Evolutionary conservation across 2,888 invertebrate genomes (phyloP).

Genomic region (Phengaris arion): DNA sequence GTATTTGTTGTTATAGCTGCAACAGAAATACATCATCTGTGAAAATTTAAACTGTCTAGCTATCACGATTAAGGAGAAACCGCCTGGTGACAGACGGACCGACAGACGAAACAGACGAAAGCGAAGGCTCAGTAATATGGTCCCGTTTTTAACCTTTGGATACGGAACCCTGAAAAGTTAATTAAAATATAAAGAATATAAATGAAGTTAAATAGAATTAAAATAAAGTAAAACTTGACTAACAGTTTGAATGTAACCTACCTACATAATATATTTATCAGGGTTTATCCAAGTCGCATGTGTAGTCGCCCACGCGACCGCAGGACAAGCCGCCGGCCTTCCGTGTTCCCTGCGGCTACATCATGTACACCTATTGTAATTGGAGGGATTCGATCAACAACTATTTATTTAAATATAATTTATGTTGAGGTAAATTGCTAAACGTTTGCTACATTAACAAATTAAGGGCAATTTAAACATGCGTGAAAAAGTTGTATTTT

Average conservation of each 20-base stretch:
- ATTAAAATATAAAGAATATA: neutral
- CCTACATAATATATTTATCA: conserved; percentile 35
- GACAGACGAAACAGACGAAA: no score
- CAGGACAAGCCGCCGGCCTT: conserved; percentile 55
- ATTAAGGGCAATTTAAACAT: neutral
- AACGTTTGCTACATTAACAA: no score
- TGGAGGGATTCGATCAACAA: conserved; percentile 20
- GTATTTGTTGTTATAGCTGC: no score
- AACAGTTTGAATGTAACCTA: neutral
- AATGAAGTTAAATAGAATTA: neutral
- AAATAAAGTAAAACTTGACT: conserved; percentile 49
- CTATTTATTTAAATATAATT: conserved; percentile 15
- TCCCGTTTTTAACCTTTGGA: no score
- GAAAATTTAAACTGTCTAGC: no score
- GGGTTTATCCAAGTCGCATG: conserved; percentile 35
- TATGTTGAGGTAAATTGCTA: neutral
- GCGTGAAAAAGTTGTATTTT: neutral
- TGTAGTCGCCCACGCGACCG: conserved; percentile 59
- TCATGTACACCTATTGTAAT: conserved; percentile 32
- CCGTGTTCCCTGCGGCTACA: conserved; percentile 34
- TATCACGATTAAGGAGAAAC: no score
- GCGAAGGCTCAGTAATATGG: no score
- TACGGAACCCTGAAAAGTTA: no score
- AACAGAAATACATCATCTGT: no score
- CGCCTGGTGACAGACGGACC: no score